Percentiles rank a stretch among this genome's conserved stretches.
Conservation (phyloP, 2,888 invertebrate species). For the Cotesia congregata region DNA sequence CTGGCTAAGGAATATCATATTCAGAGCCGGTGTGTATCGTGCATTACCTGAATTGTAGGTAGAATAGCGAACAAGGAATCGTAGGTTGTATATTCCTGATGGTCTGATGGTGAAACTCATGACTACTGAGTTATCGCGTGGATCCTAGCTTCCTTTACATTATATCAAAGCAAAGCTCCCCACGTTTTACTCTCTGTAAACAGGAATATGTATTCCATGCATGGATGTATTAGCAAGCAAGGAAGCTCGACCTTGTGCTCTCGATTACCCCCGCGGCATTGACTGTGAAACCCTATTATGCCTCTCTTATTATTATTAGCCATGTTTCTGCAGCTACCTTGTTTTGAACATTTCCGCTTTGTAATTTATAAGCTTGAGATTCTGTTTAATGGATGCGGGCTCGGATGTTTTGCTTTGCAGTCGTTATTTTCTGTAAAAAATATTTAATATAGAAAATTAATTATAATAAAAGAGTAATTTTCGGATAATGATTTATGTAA, state of each 20-base stretch:
- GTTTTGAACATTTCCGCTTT: background rate
- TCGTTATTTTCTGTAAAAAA: too few relatives aligned
- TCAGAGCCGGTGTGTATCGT: conserved; percentile 1
- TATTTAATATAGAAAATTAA: too few relatives aligned
- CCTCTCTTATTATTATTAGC: conserved; percentile 63
- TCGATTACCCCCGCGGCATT: conserved; percentile 26
- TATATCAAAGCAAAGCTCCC: background rate
- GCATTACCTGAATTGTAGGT: conserved; percentile 5
- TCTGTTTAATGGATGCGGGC: background rate
- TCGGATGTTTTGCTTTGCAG: too few relatives aligned
- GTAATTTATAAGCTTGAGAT: background rate
- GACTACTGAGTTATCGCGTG: background rate
- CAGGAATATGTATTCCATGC: background rate
- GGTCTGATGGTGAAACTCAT: background rate
- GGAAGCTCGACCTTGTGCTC: conserved; percentile 29
- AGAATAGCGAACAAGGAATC: conserved; percentile 2
- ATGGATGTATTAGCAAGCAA: conserved; percentile 6
- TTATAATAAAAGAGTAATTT: too few relatives aligned
- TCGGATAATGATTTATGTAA: too few relatives aligned
- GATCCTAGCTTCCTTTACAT: background rate
- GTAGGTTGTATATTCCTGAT: conserved; percentile 7
- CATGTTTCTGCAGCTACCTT: conserved; percentile 7
- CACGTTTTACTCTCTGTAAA: background rate
- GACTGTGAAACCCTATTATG: conserved; percentile 49
- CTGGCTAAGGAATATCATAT: conserved; percentile 21